Evolutionary conservation across 1,140 invertebrate species (phyloP).

Genomic region (Megathymus violae): DNA sequence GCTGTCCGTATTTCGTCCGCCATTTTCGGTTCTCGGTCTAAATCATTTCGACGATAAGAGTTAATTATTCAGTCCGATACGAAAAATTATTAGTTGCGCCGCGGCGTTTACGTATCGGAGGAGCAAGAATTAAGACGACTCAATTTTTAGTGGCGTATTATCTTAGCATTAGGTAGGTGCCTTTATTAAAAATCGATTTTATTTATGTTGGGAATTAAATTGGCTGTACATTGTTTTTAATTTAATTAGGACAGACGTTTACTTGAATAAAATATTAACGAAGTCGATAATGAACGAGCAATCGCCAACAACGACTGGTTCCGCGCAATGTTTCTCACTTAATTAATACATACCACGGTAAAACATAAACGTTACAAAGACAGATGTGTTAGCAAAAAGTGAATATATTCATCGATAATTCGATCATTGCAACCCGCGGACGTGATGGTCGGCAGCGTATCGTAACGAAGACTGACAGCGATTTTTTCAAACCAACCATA

Average conservation of each 20-base stretch:
- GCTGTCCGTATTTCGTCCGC: constrained; percentile 55
- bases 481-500: constrained; percentile 50
- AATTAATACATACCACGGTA: constrained; percentile 64
- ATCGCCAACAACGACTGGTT: constrained; percentile 39
- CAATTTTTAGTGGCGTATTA: constrained; percentile 46
- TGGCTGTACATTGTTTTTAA: constrained; percentile 16
- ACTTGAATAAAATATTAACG: constrained; percentile 43
- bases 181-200: not conserved
- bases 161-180: no score
- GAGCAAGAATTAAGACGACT: constrained; percentile 63
- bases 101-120: constrained; percentile 49
- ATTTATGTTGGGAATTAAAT: constrained; percentile 25
- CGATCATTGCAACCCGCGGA: constrained; percentile 45
- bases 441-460: constrained; percentile 30
- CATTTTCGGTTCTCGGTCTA: constrained; percentile 64
- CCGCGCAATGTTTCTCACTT: constrained; percentile 61
- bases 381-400: constrained; percentile 65
- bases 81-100: constrained; percentile 70
- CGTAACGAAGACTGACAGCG: constrained; percentile 51
- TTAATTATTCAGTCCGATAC: constrained; percentile 74
- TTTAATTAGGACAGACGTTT: constrained; percentile 17
- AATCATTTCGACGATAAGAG: constrained; percentile 74
- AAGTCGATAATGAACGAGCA: constrained; percentile 33
- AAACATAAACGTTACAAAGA: constrained; percentile 51
- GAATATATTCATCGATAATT: constrained; percentile 58